These are phyloP conservation scores for Pseudococcus viburni DNA, from an alignment of 2,888 invertebrate species.

Conservation along the genomic window DNA sequence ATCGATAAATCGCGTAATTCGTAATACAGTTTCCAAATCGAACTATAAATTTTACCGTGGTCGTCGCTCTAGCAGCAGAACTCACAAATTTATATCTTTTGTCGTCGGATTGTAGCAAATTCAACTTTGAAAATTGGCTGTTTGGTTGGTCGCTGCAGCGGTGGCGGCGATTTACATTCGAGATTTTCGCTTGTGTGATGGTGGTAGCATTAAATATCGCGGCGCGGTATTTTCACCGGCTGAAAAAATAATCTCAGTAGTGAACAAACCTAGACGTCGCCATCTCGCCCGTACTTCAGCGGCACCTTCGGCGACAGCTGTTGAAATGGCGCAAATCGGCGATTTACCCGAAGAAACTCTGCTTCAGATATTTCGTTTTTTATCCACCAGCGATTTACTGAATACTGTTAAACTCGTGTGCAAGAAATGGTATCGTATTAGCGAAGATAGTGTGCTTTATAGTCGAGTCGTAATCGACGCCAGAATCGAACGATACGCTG, in stretches of 20 bases:
- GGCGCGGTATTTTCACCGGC: not conserved
- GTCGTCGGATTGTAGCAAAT: no score
- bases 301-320: not conserved
- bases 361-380: conserved; percentile 40
- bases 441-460: conserved; percentile 40
- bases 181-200: not conserved
- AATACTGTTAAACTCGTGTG: conserved; percentile 19
- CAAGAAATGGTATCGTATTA: conserved; percentile 54
- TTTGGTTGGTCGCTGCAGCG: no score
- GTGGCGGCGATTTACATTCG: not conserved
- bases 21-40: no score
- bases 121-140: no score
- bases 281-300: not conserved
- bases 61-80: no score
- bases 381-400: conserved; percentile 44
- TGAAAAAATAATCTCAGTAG: not conserved
- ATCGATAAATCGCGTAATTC: no score
- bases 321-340: conserved; percentile 11
- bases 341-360: conserved; percentile 59
- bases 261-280: not conserved
- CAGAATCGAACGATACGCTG: conserved; percentile 20
- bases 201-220: no score
- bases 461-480: conserved; percentile 24
- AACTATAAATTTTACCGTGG: no score
- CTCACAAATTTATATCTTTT: no score